Conservation (phyloP, 2,888 invertebrate genomes). For the Chaitophorus viminalis region DNA sequence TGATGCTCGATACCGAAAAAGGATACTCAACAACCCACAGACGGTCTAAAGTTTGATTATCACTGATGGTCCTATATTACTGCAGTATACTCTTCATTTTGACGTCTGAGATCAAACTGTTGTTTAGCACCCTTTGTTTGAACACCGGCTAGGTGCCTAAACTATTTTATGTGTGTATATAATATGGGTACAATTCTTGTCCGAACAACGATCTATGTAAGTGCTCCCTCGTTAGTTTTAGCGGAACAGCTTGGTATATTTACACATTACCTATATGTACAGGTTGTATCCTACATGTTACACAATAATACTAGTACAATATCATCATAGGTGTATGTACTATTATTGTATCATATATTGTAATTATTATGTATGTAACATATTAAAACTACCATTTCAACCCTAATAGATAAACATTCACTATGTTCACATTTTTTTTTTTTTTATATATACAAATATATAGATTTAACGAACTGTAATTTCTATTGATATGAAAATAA, state of each 20-base stretch:
- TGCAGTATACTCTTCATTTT: background rate
- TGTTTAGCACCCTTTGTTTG: constrained; percentile 9
- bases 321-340: too few relatives aligned
- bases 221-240: background rate
- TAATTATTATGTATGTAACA: too few relatives aligned
- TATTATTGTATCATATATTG: too few relatives aligned
- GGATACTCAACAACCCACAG: background rate
- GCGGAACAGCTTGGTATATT: background rate
- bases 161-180: background rate
- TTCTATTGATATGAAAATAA: too few relatives aligned
- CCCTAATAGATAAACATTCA: too few relatives aligned
- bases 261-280: background rate
- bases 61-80: background rate
- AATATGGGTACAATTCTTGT: background rate
- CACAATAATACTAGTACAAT: too few relatives aligned
- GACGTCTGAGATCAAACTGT: background rate
- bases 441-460: too few relatives aligned
- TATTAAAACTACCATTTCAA: too few relatives aligned
- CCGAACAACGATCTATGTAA: background rate
- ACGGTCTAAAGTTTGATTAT: background rate
- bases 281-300: background rate
- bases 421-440: too few relatives aligned
- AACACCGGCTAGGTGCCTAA: background rate
- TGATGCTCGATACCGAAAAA: too few relatives aligned
- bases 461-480: too few relatives aligned